Conservation (phyloP, 2,113 vertebrate genomes). For the Siniperca knerii region DNA sequence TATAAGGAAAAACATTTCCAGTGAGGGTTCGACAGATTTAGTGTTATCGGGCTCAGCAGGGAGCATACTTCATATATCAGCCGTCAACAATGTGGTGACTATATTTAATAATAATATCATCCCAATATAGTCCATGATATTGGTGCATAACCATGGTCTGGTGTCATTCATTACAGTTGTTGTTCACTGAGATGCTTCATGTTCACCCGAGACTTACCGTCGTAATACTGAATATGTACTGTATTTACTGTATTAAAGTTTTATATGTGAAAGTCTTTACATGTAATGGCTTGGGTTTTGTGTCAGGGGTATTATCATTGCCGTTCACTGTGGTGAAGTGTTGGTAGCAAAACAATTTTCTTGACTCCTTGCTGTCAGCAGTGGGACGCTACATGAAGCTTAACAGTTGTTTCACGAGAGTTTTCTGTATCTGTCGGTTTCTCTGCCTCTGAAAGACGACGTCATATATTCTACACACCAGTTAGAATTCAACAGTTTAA, state of each 20-base stretch:
- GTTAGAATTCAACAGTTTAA: background rate
- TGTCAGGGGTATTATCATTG: background rate
- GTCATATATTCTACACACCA: background rate
- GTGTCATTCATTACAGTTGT: background rate
- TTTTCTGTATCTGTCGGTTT: background rate
- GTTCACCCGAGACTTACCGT: background rate
- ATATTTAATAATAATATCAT: background rate
- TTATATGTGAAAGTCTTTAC: background rate
- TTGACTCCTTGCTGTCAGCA: background rate
- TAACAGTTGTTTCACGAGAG: background rate
- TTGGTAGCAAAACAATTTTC: background rate
- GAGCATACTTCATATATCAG: background rate
- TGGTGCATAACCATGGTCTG: background rate
- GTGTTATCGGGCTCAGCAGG: background rate
- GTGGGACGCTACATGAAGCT: background rate
- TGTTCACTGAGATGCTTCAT: background rate
- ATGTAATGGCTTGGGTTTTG: background rate
- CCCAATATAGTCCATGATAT: background rate
- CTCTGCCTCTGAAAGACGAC: background rate
- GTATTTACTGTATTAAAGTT: constrained; percentile 30
- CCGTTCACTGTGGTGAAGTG: background rate
- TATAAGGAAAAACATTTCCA: background rate
- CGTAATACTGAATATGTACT: background rate
- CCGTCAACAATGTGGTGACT: background rate
- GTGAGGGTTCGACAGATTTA: background rate